Base-by-base conservation (phyloP, 2,888 invertebrate genomes). In the Allacma fusca region DNA sequence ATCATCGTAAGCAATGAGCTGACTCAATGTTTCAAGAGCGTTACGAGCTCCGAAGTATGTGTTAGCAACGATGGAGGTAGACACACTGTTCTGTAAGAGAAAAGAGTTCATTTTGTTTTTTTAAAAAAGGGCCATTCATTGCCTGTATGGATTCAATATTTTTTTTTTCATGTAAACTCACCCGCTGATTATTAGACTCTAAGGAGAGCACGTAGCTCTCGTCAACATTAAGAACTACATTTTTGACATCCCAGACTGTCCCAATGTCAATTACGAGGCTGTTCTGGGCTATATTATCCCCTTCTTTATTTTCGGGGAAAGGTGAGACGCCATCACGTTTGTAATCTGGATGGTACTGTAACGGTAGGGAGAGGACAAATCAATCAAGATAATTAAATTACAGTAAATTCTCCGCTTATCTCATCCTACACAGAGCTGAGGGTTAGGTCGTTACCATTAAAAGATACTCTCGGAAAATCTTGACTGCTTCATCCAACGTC, bases 21-120 rank as follows among this genome's bases (percentile, higher is more conserved):
- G 94, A 1, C 90, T 90, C 70, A 95, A 88, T 0, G 94, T 92
- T 87, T 95, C 94, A 73, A 94, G 86, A 0, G 89, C 94, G 85
- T 94, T 93, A 0, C 94, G 89, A 0, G 91, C 92, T 0, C 94
- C 94, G 85, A 90, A 94, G 5, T 92, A 90, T 1, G 87, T 86
- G 21, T 80, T 81, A 1, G 86, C 86, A 1, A 80, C 80, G 7
- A 87, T 85, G 23, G 79, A 75, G 1, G 81, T 81, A 21, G 72
- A 29, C 0, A 81, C 79, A n/a, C 75, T 78, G 59, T 78, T 78
- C 78, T 81, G 79, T 7, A 72, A 67, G 21, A 19, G n/a, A n/a
- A 50, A 44, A 44, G 1, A 71, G 43, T 21, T 40, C 12, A 70
- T 19, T 68, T 64, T 13, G 24, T 64, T n/a, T n/a, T 23, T 9